Evolutionary conservation across 23 tunicate genomes (phyloP).

Genomic region (Trididemnum nubilum): DNA sequence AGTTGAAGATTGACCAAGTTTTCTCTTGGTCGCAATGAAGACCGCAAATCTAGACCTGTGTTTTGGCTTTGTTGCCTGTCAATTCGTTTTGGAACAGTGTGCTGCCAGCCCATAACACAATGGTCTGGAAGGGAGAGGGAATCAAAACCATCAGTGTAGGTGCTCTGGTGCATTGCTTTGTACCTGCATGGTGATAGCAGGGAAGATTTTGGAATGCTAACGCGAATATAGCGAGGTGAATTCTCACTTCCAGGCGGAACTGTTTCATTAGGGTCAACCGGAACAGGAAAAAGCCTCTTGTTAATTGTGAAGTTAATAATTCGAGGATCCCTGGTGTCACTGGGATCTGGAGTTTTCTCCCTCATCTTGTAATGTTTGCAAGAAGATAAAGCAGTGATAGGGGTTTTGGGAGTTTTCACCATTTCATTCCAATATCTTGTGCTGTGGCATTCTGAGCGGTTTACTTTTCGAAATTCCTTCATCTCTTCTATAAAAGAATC

Average conservation of each 20-base stretch:
- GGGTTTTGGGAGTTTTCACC: conserved; percentile 58
- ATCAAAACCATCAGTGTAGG: conserved; percentile 44
- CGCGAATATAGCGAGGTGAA: conserved; percentile 79
- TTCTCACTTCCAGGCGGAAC: conserved; percentile 41
- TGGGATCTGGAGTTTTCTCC: conserved; percentile 78
- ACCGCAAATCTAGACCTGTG: conserved; percentile 48
- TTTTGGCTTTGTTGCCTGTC: background rate
- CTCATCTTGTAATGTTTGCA: conserved; percentile 1
- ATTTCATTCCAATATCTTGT: conserved; percentile 58
- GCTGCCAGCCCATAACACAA: conserved; percentile 71
- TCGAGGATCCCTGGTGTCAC: conserved; percentile 66
- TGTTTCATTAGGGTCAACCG: conserved; percentile 50
- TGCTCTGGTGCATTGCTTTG: conserved; percentile 23
- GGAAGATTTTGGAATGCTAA: conserved; percentile 84
- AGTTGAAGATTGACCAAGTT: conserved; percentile 47
- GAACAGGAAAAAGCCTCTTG: conserved; percentile 85
- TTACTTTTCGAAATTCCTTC: conserved; percentile 73
- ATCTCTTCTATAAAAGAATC: conserved; percentile 65
- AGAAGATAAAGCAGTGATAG: conserved; percentile 25
- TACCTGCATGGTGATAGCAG: conserved; percentile 58
- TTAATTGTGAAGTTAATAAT: conserved; percentile 82
- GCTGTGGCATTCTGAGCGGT: conserved; percentile 75
- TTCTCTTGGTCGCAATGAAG: conserved; percentile 63
- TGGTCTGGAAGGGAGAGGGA: conserved; percentile 77
- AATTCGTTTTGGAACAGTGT: conserved; percentile 35